Evolutionary conservation across 92 coral and sea anemone species (phyloP).

Genomic region (Porites rus): DNA sequence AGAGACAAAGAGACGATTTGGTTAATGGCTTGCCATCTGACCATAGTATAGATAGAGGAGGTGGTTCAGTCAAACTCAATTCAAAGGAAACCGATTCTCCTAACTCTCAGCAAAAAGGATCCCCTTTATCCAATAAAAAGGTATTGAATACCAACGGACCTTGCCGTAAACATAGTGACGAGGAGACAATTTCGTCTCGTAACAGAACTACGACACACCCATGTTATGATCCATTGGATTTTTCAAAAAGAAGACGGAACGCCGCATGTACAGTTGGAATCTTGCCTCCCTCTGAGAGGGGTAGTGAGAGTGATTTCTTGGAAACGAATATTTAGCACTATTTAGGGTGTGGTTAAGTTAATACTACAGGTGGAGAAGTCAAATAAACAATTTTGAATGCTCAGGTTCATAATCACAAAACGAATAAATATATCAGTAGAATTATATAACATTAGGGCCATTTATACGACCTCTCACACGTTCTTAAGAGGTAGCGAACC

Average conservation of each 20-base stretch:
- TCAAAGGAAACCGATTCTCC: neutral
- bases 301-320: slow-evolving; percentile 62
- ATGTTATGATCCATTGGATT: slow-evolving; percentile 34
- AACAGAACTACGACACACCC: slow-evolving; percentile 58
- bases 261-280: slow-evolving; percentile 41
- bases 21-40: neutral
- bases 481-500: too few species aligned
- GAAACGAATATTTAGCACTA: slow-evolving; percentile 66
- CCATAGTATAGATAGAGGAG: neutral
- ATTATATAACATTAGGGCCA: too few species aligned
- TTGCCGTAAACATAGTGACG: slow-evolving; percentile 34
- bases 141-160: slow-evolving; percentile 24
- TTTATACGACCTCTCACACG: too few species aligned
- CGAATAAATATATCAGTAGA: too few species aligned
- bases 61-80: neutral
- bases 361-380: too few species aligned
- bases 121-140: slow-evolving; percentile 29
- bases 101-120: slow-evolving; percentile 28
- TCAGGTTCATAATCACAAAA: too few species aligned
- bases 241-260: slow-evolving; percentile 38
- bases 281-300: slow-evolving; percentile 29
- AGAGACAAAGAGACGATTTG: neutral
- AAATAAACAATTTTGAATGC: too few species aligned
- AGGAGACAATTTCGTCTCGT: slow-evolving; percentile 3
- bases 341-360: too few species aligned